Evolutionary conservation across 2,113 vertebrate species (phyloP).

Genomic region (Baryphthengus martii): DNA sequence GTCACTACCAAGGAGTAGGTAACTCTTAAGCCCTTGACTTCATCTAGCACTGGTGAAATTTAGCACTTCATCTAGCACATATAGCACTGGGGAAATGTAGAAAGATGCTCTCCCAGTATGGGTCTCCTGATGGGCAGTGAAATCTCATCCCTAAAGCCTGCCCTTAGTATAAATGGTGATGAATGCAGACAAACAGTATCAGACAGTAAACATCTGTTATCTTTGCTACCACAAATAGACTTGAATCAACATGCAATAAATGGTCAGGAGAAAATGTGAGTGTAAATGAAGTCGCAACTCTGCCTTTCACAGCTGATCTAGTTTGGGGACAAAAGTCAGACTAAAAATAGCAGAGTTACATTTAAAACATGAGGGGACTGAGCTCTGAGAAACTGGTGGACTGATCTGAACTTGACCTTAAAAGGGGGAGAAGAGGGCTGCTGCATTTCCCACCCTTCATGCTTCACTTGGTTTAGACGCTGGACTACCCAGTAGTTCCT

Average conservation of each 20-base stretch:
- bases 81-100: neutral
- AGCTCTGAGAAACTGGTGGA: neutral
- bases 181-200: neutral
- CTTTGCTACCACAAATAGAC: neutral
- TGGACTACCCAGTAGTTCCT: neutral
- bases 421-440: accelerated
- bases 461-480: neutral
- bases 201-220: neutral
- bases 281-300: neutral
- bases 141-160: neutral
- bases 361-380: neutral
- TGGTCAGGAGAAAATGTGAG: neutral
- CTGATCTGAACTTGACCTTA: neutral
- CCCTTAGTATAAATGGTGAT: neutral
- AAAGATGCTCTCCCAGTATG: neutral
- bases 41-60: too few relatives aligned
- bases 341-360: neutral
- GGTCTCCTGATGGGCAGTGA: neutral
- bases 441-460: neutral
- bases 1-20: neutral
- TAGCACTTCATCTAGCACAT: too few relatives aligned
- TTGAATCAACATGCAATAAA: neutral
- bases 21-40: neutral
- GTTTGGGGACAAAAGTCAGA: neutral
- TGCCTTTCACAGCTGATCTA: neutral